These are phyloP conservation scores for Caenorhabditis becei DNA, from an alignment of 2,888 invertebrate genomes.

Conservation along the genomic window DNA sequence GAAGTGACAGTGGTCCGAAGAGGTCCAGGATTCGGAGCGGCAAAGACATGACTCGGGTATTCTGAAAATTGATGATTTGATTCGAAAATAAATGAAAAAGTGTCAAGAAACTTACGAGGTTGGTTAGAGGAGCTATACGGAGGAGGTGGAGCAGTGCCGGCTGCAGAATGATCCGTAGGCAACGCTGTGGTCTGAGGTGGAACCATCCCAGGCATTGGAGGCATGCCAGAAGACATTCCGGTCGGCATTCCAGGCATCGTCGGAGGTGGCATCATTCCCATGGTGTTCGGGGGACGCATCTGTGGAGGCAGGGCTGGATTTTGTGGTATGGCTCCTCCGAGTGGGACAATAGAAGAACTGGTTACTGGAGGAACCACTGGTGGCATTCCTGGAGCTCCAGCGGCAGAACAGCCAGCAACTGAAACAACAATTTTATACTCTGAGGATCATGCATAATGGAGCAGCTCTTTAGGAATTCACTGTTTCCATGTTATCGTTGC, in stretches of 20 bases:
- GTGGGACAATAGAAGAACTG: no score
- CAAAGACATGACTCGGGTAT: conserved; percentile 17
- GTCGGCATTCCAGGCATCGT: not conserved
- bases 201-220: not conserved
- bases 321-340: no score
- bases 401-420: conserved; percentile 25
- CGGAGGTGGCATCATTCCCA: not conserved
- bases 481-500: no score
- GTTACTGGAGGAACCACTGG: not conserved
- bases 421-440: conserved; percentile 1
- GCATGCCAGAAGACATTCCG: not conserved
- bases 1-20: not conserved
- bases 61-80: conserved; percentile 24
- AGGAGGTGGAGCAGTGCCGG: conserved; percentile 19
- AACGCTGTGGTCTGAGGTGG: not conserved
- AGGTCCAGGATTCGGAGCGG: conserved; percentile 30
- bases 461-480: not conserved
- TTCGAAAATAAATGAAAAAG: conserved; percentile 5
- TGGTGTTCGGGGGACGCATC: no score
- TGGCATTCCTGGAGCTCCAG: not conserved
- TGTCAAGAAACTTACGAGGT: conserved; percentile 24
- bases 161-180: not conserved
- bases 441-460: no score
- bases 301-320: no score
- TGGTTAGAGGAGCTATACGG: conserved; percentile 13